A percentile compares a stretch with the other conserved stretches of the same genome.
Conservation (phyloP, 1,140 invertebrate species). For the Euwallacea similis region DNA sequence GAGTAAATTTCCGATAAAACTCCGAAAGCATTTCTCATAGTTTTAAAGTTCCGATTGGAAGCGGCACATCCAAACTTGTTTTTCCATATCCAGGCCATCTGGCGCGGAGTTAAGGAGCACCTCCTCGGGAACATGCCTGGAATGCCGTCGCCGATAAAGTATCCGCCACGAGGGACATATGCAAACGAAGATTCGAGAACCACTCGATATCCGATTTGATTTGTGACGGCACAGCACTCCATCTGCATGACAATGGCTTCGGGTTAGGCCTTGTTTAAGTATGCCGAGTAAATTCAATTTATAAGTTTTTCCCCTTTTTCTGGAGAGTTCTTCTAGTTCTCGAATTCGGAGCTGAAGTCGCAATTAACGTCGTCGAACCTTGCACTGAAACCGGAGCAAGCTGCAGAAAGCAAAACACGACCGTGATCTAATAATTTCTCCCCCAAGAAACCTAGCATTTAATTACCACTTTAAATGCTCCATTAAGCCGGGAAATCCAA, state of each 20-base stretch:
- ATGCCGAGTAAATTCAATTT: background rate
- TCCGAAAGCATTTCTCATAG: background rate
- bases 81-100: constrained; percentile 19
- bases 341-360: too few relatives aligned
- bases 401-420: background rate
- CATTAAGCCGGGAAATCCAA: constrained; percentile 29
- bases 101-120: constrained; percentile 12
- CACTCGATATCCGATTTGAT: constrained; percentile 23
- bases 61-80: constrained; percentile 14
- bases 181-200: constrained; percentile 20
- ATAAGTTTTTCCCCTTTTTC: background rate
- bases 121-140: constrained; percentile 10
- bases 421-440: constrained; percentile 7
- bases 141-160: constrained; percentile 18
- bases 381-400: background rate
- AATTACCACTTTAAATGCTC: constrained; percentile 24
- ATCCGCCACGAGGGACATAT: constrained; percentile 25
- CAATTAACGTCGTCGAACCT: too few relatives aligned
- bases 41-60: constrained; percentile 11
- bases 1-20: constrained; percentile 15
- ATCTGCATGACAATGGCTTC: constrained; percentile 14
- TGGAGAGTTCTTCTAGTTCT: too few relatives aligned
- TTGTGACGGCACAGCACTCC: constrained; percentile 4
- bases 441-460: constrained; percentile 11
- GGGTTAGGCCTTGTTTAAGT: constrained; percentile 1